Evolutionary conservation across 2,113 vertebrate genomes (phyloP).

Genomic region (Chionomys nivalis): DNA sequence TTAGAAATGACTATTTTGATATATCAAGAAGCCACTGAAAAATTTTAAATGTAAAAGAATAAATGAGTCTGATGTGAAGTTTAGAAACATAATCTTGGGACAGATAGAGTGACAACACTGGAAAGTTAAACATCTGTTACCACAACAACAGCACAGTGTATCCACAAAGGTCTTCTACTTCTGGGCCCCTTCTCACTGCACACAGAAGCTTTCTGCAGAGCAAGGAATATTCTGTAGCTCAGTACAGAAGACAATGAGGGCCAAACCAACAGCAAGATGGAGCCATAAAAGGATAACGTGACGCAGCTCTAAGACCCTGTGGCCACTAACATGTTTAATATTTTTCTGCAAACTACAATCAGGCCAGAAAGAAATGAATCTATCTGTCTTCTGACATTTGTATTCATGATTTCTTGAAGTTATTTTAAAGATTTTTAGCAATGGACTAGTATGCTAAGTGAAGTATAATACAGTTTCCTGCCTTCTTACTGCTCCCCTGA

Average conservation of each 20-base stretch:
- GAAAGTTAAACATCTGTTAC: background rate
- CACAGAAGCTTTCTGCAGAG: background rate
- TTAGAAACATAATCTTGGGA: constrained; percentile 41
- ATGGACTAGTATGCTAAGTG: background rate
- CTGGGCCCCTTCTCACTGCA: background rate
- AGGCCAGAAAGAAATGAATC: background rate
- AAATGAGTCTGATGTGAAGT: constrained; percentile 31
- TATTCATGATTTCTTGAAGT: constrained; percentile 26
- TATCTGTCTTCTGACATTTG: constrained; percentile 15
- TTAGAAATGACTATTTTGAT: background rate
- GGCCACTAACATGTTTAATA: background rate
- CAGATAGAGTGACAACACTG: background rate
- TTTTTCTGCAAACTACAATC: background rate
- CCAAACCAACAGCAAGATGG: background rate
- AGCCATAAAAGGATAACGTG: background rate
- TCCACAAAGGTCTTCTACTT: background rate
- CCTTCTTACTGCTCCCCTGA: background rate
- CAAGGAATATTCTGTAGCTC: background rate
- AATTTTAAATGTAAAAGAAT: constrained; percentile 32
- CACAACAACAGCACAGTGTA: background rate
- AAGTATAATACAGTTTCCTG: constrained; percentile 1
- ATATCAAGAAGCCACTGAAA: constrained; percentile 26
- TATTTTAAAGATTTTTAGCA: constrained; percentile 51
- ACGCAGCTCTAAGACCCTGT: background rate
- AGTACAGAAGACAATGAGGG: background rate